These are phyloP conservation scores for Oreonectes daqikongensis DNA, from an alignment of 2,797 vertebrate genomes.

Conservation along the genomic window DNA sequence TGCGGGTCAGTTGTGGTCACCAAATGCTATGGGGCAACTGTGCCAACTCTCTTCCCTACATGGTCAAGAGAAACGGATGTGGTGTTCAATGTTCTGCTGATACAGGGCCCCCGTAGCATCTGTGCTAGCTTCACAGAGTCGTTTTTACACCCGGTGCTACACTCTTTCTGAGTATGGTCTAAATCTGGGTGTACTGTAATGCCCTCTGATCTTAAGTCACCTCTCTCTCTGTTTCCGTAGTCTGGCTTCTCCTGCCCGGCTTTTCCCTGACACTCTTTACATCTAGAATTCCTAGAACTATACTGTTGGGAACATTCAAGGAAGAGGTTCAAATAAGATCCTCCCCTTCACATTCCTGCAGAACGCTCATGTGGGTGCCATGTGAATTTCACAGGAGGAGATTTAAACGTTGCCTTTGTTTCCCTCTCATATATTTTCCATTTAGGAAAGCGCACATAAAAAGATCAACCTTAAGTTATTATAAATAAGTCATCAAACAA, in stretches of 20 bases:
- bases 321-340: constrained; percentile 42
- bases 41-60: constrained; percentile 67
- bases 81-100: constrained; percentile 47
- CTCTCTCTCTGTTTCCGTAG: constrained; percentile 18
- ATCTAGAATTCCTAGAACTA: constrained; percentile 35
- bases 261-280: constrained; percentile 17
- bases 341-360: constrained; percentile 9
- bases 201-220: constrained; percentile 50
- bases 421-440: not conserved
- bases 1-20: constrained; percentile 63
- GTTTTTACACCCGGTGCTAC: constrained; percentile 36
- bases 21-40: constrained; percentile 50
- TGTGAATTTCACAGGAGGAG: constrained; percentile 29
- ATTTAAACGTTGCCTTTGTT: constrained; percentile 13
- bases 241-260: constrained; percentile 1
- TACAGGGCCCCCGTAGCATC: constrained; percentile 48
- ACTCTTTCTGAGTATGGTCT: constrained; percentile 20
- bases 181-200: constrained; percentile 52
- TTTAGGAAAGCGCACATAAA: not conserved
- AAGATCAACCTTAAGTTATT: no score
- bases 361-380: constrained; percentile 43
- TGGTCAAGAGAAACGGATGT: constrained; percentile 61
- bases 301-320: constrained; percentile 43
- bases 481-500: no score
- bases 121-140: constrained; percentile 36